Evolutionary conservation across 2,113 vertebrate genomes (phyloP), one percentile per base, ranked within the genome.

Genomic region (Brienomyrus brachyistius): DNA sequence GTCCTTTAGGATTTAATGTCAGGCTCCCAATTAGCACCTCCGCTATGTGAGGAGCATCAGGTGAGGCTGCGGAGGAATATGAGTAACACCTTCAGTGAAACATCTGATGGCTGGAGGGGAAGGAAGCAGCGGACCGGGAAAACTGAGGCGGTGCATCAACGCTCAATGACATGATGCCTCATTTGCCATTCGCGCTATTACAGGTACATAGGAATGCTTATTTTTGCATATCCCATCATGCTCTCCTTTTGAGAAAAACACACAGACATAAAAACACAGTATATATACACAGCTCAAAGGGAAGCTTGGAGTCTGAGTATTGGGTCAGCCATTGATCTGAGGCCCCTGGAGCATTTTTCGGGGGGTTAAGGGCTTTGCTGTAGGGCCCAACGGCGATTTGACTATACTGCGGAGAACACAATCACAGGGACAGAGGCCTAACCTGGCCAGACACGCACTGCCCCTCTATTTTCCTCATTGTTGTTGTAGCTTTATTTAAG

Each of bases 1-100:
- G 23, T 43, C 52, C 40, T 85, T 35, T 83, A 50, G 51, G 77
- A 51, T 21, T 59, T 31, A 59, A 83, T n/a, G 51, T 74, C 35
- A 59, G n/a, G 13, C 52, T 89, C 35, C 40, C 88, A 89, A 83
- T 89, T 83, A 89, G 52, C 40, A 59, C 35, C 77, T 80, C 17
- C 9, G n/a, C 40, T 27, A 84, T 27, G 56, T n/a, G 17, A 83
- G 51, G 80, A 48, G 52, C 40, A 43, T 52, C 50, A 23, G 19
- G 77, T 80, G 74, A 84, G 40, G 6, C 52, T 56, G 6, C 35
- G 15, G 27, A 6, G 7, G 40, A 13, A 52, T 19, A 15, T 54
- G 77, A 59, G 40, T 47, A 89, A 89, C 6, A 52, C 11, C 77
- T 56, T 89, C 51, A 89, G 11, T n/a, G 35, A 31, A 83, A 80